phyloP scores from a whole-genome alignment of 2,888 invertebrate species.

The Sminthurinus aureus region DNA sequence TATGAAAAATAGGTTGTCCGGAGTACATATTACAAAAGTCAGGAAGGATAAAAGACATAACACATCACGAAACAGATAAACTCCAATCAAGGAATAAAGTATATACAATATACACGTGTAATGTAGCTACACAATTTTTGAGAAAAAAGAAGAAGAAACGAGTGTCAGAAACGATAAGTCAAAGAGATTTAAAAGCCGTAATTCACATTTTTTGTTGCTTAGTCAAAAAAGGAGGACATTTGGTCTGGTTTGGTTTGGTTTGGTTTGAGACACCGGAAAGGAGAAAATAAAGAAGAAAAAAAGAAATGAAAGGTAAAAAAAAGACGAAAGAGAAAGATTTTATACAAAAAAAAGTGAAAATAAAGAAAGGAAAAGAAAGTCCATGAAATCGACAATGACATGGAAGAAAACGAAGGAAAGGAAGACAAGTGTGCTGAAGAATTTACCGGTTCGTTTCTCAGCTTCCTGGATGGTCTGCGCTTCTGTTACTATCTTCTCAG shows the following conservation, averaged over 20 bases:
- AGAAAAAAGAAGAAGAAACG: constrained; percentile 2
- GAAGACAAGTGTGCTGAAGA: constrained; percentile 2
- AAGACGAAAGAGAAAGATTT: not conserved
- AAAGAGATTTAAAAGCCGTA: constrained; percentile 2
- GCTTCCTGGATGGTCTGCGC: constrained; percentile 78
- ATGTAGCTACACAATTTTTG: not conserved
- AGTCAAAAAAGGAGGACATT: not conserved
- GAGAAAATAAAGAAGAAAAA: not conserved
- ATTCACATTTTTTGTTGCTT: constrained; percentile 5
- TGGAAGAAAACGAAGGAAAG: constrained; percentile 28
- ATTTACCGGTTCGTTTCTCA: constrained; percentile 78
- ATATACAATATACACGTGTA: not conserved
- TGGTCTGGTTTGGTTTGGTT: not conserved
- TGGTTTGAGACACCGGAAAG: too few relatives aligned
- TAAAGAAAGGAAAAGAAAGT: not conserved
- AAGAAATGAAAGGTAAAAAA: not conserved
- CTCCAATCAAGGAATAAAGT: not conserved
- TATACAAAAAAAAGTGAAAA: not conserved
- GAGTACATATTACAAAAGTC: not conserved
- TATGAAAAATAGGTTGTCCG: not conserved
- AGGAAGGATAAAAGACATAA: not conserved
- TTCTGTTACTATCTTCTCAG: constrained; percentile 74
- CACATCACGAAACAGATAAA: not conserved
- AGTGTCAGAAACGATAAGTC: constrained; percentile 1
- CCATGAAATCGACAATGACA: not conserved